Evolutionary conservation across 2,888 invertebrate species (phyloP), one percentile per base, ranked within the genome.

Genomic region (Adelognathus sp.): DNA sequence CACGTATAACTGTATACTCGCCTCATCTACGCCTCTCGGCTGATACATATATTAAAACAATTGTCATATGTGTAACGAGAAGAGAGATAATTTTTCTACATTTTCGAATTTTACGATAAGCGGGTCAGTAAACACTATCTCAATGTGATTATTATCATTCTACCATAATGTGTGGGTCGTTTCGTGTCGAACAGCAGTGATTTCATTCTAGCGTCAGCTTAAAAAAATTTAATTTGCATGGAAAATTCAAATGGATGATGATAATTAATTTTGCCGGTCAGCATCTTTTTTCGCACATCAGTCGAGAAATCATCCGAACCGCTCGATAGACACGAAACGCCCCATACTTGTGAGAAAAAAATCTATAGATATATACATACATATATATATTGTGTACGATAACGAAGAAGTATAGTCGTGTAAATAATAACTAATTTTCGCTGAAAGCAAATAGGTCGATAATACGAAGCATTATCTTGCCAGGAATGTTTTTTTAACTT

Each of bases 41-140:
- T 46, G 54, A 64, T n/a, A n/a, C n/a, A n/a, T n/a, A n/a, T 78
- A 64, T 50, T 70, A 16, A n/a, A n/a, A 74, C 64, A 41, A 74
- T 78, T 69, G 46, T 60, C 36, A 44, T 64, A 46, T 39, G 24
- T 50, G 69, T 63, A 78, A 16, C 58, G 70, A 74, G 58, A 70
- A 78, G 64, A 74, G 70, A 74, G 58, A 78, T 78, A 78, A 74
- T 78, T 78, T 78, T 78, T 78, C 74, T 78, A 78, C 74, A 64
- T 69, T 52, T 64, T 58, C n/a, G n/a, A 58, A 74, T 41, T 54
- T 56, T 78, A 78, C 74, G 74, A 58, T 74, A 78, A 78, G 61
- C 78, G 78, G 74, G 74, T 78, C 78, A 78, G 74, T 78, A 78
- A 78, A 74, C 78, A 74, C 74, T 74, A 70, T 78, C 69, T 78